A percentile compares a stretch with the other conserved stretches of the same genome.
Evolutionary conservation across 2,797 vertebrate species (phyloP).

Genomic region (Poliocrania exsul): DNA sequence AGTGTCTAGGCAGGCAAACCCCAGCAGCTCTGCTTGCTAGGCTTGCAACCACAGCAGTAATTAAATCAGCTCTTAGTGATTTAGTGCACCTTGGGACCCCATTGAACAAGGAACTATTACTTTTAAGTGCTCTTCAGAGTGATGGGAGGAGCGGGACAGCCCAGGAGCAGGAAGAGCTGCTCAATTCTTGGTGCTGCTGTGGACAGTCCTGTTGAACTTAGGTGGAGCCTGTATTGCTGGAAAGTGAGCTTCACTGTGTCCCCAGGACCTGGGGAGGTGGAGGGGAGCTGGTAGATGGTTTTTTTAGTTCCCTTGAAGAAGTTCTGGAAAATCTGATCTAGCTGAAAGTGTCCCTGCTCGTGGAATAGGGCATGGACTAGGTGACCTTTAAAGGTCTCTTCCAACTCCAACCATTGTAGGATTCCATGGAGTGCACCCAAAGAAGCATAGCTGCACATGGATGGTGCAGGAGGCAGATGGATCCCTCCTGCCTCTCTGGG

Average conservation of each 20-base stretch:
- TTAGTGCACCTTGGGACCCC: background rate
- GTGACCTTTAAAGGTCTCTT: background rate
- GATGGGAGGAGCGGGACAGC: background rate
- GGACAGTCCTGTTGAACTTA: background rate
- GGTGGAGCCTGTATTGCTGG: background rate
- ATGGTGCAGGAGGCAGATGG: background rate
- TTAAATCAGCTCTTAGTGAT: background rate
- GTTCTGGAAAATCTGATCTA: background rate
- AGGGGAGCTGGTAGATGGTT: background rate
- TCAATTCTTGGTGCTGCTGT: background rate
- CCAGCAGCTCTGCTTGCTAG: background rate
- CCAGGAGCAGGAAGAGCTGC: background rate
- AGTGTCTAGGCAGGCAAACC: background rate
- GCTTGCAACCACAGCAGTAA: background rate
- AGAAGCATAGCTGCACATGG: rapidly evolving
- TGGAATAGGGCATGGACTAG: background rate
- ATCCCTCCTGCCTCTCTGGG: background rate
- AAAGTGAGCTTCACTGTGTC: background rate
- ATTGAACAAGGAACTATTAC: background rate
- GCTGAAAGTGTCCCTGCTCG: background rate
- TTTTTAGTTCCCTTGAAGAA: background rate
- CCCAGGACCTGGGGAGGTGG: background rate
- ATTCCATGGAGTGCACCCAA: background rate
- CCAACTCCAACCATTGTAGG: background rate
- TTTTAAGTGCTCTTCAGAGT: background rate